Base-by-base conservation (phyloP, 2,888 invertebrate genomes). In the Cartodere bifasciata region DNA sequence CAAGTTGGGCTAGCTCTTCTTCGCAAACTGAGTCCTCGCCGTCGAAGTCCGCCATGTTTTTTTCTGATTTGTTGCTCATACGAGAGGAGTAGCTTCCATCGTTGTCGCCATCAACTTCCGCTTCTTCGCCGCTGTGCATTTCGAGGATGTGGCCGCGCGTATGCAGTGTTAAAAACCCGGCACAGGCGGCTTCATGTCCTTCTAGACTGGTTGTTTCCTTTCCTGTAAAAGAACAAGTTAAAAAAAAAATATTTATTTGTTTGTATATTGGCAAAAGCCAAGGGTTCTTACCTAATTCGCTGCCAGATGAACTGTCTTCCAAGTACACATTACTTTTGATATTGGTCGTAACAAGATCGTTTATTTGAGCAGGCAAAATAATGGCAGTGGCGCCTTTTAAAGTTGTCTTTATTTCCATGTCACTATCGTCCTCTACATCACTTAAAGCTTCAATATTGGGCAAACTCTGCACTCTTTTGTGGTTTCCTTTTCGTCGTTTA, bases 31-130 rank as follows among this genome's bases (percentile, higher is more conserved):
- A 86, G 49, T 87, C 86, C 49, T 82, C 81, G 4, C 90, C 91
- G 49, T 92, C 92, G 49, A 92, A 83, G 58, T 92, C 91, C 0
- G 87, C 88, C 74, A 91, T 79, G 57, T 91, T 91, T 45, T 91
- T 88, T 48, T 90, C 90, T 2, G 90, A 90, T 61, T 91, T 90
- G 45, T 84, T 87, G 38, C 88, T 90, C 65, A 88, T 77, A 16
- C 85, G 74, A 1, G 90, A 90, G n/a, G 90, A 90, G 45, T 88
- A 86, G 50, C 88, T 88, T n/a, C 86, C 88, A 40, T 67, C 65
- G n/a, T 52, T 59, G 34, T 63, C 62, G 11, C 59, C 63, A 43
- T 62, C 60, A 4, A 43, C 49, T 48, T 78, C 78, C 33, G 76
- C 77, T 45, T 80, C 79, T 31, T 74, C 75, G 0, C 72, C 72